Conservation (phyloP, 2,888 invertebrate genomes). For the Sialis fuliginosa region DNA sequence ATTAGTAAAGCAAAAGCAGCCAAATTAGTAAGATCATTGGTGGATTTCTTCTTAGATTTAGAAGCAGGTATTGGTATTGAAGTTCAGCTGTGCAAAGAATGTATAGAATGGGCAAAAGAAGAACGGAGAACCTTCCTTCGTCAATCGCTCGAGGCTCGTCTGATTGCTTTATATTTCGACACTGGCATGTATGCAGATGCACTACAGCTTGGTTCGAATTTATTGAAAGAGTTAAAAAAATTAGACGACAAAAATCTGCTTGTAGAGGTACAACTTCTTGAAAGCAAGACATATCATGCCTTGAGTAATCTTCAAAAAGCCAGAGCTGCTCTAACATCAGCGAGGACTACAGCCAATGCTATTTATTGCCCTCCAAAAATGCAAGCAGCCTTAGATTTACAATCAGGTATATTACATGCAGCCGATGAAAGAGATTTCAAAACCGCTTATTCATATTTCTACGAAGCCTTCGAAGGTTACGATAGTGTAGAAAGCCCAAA, state of each 20-base stretch:
- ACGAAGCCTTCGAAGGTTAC: constrained; percentile 98
- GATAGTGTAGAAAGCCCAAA: constrained; percentile 86
- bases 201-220: constrained; percentile 61
- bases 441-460: constrained; percentile 98
- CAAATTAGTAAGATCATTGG: constrained; percentile 88
- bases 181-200: constrained; percentile 81
- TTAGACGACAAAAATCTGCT: constrained; percentile 97
- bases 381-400: constrained; percentile 92
- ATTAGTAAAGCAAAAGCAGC: constrained; percentile 99
- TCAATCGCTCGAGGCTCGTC: constrained; percentile 86
- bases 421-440: constrained; percentile 99
- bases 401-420: constrained; percentile 96
- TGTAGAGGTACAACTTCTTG: constrained; percentile 94
- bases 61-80: constrained; percentile 94
- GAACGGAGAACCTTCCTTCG: constrained; percentile 93
- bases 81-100: constrained; percentile 85
- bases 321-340: constrained; percentile 90
- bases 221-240: constrained; percentile 92
- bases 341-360: constrained; percentile 97
- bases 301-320: constrained; percentile 93
- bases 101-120: constrained; percentile 98
- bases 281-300: constrained; percentile 97
- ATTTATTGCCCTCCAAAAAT: constrained; percentile 98
- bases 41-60: constrained; percentile 93
- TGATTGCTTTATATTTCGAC: constrained; percentile 89